Evolutionary conservation across 1,140 invertebrate species (phyloP).

Genomic region (Drosophila tristis): DNA sequence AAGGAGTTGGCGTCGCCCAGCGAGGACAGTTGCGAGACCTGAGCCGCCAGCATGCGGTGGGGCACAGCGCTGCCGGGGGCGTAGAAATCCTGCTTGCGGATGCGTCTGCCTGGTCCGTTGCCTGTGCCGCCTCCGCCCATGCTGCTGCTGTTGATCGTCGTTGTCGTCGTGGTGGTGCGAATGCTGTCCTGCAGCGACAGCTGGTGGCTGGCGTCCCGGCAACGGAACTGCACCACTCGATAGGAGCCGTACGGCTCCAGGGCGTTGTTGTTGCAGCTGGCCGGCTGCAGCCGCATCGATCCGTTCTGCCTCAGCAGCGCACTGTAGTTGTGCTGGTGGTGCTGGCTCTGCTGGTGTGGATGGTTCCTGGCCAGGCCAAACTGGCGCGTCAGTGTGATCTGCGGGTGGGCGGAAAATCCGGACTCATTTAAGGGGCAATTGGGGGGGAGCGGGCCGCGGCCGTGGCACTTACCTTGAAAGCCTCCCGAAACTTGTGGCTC

Average conservation of each 20-base stretch:
- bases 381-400: conserved; percentile 72
- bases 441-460: no score
- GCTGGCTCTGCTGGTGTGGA: conserved; percentile 62
- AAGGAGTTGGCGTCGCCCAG: conserved; percentile 58
- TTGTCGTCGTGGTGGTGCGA: conserved; percentile 70
- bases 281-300: conserved; percentile 66
- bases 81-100: conserved; percentile 57
- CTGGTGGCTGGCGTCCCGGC: conserved; percentile 67
- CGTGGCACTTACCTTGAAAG: conserved; percentile 88
- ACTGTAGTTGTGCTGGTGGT: conserved; percentile 75
- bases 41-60: conserved; percentile 62
- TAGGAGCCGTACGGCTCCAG: conserved; percentile 75
- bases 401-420: background rate
- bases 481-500: conserved; percentile 93
- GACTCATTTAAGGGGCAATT: background rate
- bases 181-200: conserved; percentile 75
- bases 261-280: conserved; percentile 74
- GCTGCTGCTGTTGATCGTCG: conserved; percentile 64
- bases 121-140: background rate
- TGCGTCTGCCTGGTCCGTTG: conserved; percentile 11
- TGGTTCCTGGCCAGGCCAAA: conserved; percentile 62
- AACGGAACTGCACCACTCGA: conserved; percentile 76
- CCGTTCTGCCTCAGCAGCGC: conserved; percentile 67
- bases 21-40: conserved; percentile 60
- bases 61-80: conserved; percentile 42